Base-by-base conservation (phyloP, 1,140 invertebrate species). In the Penaeus vannamei region DNA sequence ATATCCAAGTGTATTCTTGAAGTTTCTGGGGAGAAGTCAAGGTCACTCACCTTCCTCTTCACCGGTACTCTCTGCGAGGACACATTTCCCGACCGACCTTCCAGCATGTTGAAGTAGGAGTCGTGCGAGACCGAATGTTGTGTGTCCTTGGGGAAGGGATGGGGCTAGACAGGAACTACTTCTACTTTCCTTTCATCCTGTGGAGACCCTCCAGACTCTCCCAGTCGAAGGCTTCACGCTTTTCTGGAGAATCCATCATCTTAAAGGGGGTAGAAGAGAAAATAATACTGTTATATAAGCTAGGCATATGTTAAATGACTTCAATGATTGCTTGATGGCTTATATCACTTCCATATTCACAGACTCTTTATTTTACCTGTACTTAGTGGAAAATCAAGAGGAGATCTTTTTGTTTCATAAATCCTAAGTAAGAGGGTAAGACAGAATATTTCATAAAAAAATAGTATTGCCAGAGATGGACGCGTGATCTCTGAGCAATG, bases 41-140 rank as follows among this genome's bases (percentile, higher is more conserved):
- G 23, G 53, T 88, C 90, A 69, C 79, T 91, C 91, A 23, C 91
- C 89, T 86, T 91, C 90, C 86, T 91, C 89, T 87, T 87, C 26
- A 91, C 91, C 20, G 88, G 89, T 20, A 85, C 81, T 66, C n/a
- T n/a, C n/a, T 87, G 86, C 22, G 88, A 76, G 20, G 90, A 69
- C n/a, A 72, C 17, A n/a, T 42, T 86, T 42, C 87, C 92, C 90
- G 69, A 92, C 91, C 53, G 92, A 46, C 60, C 90, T 90, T 88
- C 92, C 90, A 93, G 93, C 22, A 94, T 91, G 72, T 98, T 97
- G 94, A 98, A 98, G 93, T 98, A 98, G 1, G 97, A 98, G 93
- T 98, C 97, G 92, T 98, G 97, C 0, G 97, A 98, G 0, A 97
- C 96, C 1, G 97, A 97, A 82, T 96, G 76, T 92, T 93, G 79